A percentile compares a stretch with the other conserved stretches of the same genome.
phyloP scores from a whole-genome alignment of 2,888 invertebrate species.

The Nomada fucata region DNA sequence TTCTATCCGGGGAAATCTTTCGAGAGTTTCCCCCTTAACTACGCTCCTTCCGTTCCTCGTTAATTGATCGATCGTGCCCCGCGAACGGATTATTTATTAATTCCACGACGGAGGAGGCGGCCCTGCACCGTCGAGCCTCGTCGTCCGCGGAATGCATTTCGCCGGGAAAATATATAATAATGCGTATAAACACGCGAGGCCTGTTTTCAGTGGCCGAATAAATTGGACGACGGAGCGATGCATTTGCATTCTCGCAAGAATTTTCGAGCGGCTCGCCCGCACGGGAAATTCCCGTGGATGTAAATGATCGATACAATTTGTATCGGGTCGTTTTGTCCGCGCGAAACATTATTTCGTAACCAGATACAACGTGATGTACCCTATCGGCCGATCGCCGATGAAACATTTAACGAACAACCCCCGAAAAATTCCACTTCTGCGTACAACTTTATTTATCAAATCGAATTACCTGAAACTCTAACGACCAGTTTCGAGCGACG shows the following conservation, averaged over 20 bases:
- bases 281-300: no score
- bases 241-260: neutral
- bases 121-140: neutral
- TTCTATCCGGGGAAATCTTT: conserved; percentile 55
- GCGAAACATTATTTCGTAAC: no score
- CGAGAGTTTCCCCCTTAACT: conserved; percentile 57
- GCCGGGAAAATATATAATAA: neutral
- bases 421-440: no score
- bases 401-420: neutral
- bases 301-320: no score
- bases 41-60: conserved; percentile 32
- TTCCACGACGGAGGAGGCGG: conserved; percentile 11
- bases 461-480: neutral
- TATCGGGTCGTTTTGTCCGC: no score
- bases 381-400: no score
- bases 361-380: no score
- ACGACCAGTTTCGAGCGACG: neutral
- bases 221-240: neutral
- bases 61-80: conserved; percentile 53
- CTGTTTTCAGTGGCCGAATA: conserved; percentile 4
- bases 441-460: conserved; percentile 1
- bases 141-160: neutral
- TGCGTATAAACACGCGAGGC: neutral
- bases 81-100: conserved; percentile 52
- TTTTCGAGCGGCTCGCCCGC: neutral